phyloP scores from a whole-genome alignment of 2,113 vertebrate species.

The Paraplagusia blochii region DNA sequence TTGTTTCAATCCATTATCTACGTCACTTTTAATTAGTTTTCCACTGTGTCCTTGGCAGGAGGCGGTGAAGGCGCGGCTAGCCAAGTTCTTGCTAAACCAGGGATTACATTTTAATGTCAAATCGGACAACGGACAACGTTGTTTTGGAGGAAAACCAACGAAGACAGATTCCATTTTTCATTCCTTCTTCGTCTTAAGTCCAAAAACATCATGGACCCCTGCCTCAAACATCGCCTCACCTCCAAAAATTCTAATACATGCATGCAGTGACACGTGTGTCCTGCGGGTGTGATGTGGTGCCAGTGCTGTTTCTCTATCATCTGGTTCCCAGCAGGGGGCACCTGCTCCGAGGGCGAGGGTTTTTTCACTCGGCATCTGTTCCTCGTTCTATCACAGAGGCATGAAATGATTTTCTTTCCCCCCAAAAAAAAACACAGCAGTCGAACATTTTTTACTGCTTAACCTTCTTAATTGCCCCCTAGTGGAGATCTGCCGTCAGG shows the following conservation, averaged over 20 bases:
- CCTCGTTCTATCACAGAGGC: not conserved
- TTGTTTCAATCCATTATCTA: not conserved
- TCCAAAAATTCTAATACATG: constrained; percentile 24
- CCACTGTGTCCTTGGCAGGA: not conserved
- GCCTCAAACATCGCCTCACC: constrained; percentile 8
- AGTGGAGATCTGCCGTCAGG: too few relatives aligned
- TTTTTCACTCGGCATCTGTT: constrained; percentile 50
- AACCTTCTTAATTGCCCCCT: too few relatives aligned
- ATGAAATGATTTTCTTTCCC: not conserved
- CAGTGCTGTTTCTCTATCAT: constrained; percentile 44
- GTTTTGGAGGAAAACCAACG: too few relatives aligned
- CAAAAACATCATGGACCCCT: too few relatives aligned
- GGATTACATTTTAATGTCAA: not conserved
- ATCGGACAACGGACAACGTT: not conserved
- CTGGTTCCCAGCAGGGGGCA: constrained; percentile 55
- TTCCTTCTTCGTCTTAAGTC: too few relatives aligned
- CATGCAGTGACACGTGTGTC: constrained; percentile 27
- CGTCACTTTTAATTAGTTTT: not conserved
- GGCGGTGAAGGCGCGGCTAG: not conserved
- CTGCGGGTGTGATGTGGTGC: constrained; percentile 31
- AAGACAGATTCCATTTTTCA: not conserved
- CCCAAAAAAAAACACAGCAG: too few relatives aligned
- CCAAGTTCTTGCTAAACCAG: not conserved
- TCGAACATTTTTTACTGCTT: too few relatives aligned
- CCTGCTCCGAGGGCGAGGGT: constrained; percentile 30